Conservation (phyloP, 2,797 vertebrate species). For the Psittacula echo region DNA sequence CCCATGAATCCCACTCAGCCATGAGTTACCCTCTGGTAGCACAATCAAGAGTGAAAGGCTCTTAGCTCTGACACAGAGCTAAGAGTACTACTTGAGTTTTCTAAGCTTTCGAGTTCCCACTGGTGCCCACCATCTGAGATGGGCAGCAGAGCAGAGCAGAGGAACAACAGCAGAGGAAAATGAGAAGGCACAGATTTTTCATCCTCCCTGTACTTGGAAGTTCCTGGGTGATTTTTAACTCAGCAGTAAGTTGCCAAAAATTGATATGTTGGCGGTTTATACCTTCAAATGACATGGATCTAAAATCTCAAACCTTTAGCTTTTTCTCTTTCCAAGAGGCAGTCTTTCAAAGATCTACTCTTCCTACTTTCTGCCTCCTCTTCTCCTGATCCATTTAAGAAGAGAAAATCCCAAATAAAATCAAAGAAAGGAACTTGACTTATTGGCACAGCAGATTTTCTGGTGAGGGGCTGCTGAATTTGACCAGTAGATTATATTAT, state of each 20-base stretch:
- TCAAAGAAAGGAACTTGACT: not conserved
- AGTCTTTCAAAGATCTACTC: not conserved
- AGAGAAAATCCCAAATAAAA: not conserved
- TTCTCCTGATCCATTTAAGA: not conserved
- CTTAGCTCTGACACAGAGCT: not conserved
- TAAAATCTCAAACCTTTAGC: not conserved
- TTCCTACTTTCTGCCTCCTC: not conserved
- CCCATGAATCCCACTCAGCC: no score
- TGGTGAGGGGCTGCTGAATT: not conserved
- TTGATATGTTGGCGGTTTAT: not conserved
- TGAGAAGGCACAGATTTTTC: not conserved
- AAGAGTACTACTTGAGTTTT: not conserved
- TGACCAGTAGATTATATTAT: not conserved
- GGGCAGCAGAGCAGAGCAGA: not conserved
- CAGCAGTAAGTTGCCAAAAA: not conserved
- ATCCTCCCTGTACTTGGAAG: not conserved
- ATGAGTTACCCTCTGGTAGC: not conserved
- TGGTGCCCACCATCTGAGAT: not conserved
- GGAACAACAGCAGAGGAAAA: not conserved
- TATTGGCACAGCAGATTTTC: not conserved
- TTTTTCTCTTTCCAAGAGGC: not conserved
- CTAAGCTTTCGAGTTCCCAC: not conserved
- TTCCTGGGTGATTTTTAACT: not conserved
- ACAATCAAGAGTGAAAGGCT: not conserved
- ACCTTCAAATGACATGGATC: not conserved